Evolutionary conservation across 2,113 vertebrate species (phyloP).

Genomic region (Papio anubis): DNA sequence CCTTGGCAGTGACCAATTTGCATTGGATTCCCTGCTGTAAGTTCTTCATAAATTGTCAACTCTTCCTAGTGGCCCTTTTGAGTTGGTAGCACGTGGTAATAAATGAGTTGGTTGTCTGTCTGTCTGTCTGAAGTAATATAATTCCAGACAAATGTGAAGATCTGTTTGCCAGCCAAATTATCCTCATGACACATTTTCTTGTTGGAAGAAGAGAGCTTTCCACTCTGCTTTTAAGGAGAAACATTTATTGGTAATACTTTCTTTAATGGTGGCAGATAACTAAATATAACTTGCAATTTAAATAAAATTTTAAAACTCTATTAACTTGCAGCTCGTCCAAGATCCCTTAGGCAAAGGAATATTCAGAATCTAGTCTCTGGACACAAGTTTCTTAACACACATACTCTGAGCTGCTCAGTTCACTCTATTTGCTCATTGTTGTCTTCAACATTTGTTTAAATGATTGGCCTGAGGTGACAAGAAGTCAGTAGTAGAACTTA

Average conservation of each 20-base stretch:
- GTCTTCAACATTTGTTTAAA: conserved; percentile 36
- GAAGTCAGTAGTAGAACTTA: not conserved
- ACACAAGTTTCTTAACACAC: not conserved
- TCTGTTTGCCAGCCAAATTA: not conserved
- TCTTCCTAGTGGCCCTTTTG: not conserved
- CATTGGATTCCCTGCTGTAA: not conserved
- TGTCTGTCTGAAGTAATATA: not conserved
- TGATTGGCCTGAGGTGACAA: not conserved
- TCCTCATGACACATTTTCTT: conserved; percentile 7
- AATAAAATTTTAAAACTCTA: not conserved
- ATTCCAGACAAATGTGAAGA: not conserved
- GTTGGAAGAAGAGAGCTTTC: not conserved
- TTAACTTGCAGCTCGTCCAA: not conserved
- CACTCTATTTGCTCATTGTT: not conserved
- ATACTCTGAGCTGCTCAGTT: not conserved
- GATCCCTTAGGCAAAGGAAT: not conserved
- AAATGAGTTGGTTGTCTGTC: not conserved
- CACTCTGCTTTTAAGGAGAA: not conserved
- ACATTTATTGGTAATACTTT: not conserved
- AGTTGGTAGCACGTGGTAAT: not conserved
- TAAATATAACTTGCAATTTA: conserved; percentile 17
- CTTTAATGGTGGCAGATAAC: not conserved
- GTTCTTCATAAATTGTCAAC: not conserved
- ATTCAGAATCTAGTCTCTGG: not conserved
- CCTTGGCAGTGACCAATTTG: not conserved